Base-by-base conservation (phyloP, 2,113 vertebrate species). In the Paracanthobrama guichenoti region DNA sequence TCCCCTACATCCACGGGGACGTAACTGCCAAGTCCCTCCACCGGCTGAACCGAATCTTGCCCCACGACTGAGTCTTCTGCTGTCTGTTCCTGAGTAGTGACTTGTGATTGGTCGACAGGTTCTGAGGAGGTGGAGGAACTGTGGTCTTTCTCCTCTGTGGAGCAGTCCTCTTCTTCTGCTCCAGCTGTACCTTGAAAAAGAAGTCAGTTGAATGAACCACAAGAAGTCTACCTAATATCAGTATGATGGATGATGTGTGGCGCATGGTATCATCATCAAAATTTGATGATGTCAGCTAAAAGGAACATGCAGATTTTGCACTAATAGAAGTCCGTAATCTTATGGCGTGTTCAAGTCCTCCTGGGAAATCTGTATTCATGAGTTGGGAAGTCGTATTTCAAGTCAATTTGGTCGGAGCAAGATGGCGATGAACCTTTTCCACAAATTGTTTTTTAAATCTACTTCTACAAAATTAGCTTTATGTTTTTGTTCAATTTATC, bases 51-150 rank as follows among this genome's bases (percentile, higher is more conserved):
- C 2, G 13, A 10, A 35, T 89, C 90, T 81, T 87, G 84, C 9
- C 48, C 60, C 6, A 69, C 89, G 9, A 82, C 80, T 0, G 90
- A 79, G 79, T 94, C 92, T 62, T 93, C 95, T 67, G 42, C 35
- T 14, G 22, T 55, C 69, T 77, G 81, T 80, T 91, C 90, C 76
- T 92, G 88, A 64, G 92, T 90, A 88, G 93, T 94, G 79, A 85
- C 89, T 14, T 92, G 89, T 1, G 90, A 87, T 88, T 92, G 89
- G 86, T 91, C 88, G 0, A 86, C 50, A 3, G 91, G 81, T 71
- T 87, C 81, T 0, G 87, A 89, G 3, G 88, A 85, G 31, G 90
- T 74, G 59, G 91, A 86, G 24, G 90, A 87, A 16, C 88, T 35
- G 4, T 55, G 80, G 67, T 84, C 82, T 22, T 77, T 91, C 77